Base-by-base conservation (phyloP, 2,113 vertebrate genomes). In the Cnemophilus loriae region DNA sequence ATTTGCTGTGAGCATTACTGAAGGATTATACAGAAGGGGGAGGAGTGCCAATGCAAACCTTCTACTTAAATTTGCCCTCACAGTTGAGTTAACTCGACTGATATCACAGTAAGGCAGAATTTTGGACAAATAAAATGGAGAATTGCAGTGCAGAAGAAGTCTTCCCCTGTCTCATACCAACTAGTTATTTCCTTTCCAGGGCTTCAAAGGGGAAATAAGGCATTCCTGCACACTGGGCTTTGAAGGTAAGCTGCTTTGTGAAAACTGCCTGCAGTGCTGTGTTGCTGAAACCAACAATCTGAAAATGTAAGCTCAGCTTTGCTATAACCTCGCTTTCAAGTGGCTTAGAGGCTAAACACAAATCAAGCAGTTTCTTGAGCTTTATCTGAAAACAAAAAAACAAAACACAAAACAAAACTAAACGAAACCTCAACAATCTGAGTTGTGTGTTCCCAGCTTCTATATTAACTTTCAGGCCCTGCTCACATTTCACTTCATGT, bases 241-340 rank as follows among this genome's bases (percentile, higher is more conserved):
- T 91, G 84, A 84, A 89, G 82, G 84, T 55, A 67, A 96, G 55
- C 42, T 91, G 75, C 78, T 95, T 69, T 91, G 61, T 95, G 87
- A 90, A 77, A 87, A 56, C 84, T 85, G 91, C 84, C 94, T 80
- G 84, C 74, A 69, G 91, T 85, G 89, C 44, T 90, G 37, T 59
- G 50, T 7, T 77, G 63, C 92, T 90, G 90, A 91, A 91, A 68
- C 42, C 42, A 87, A 82, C 69, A 91, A 61, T 64, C 87, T 4
- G 6, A 92, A 92, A 94, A 79, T n/a, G 57, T 61, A 64, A 94
- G 26, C 78, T 83, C 14, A 76, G 42, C 57, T 93, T 93, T 73
- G 49, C 79, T 89, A 20, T 90, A 84, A 55, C 60, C 46, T 35
- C 8, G 37, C 53, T 78, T 97, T 93, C 73, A 89, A 93, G 77